Evolutionary conservation across 2,797 vertebrate genomes (phyloP), one percentile per base, ranked within the genome.

Genomic region (Silurus aristotelis): DNA sequence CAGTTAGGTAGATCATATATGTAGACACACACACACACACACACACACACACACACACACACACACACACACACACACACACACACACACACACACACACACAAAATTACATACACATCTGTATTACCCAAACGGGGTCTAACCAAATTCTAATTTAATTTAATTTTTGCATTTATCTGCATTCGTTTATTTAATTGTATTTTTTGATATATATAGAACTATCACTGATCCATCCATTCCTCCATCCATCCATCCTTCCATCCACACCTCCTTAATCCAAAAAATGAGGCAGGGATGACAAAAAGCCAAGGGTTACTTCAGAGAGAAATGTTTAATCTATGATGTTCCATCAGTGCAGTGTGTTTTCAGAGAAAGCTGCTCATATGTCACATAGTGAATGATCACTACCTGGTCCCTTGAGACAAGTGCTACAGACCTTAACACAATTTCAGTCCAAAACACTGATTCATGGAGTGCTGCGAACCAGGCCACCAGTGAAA

Each of bases 391-490:
- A 70, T 83, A 83, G 87, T 91, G 87, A 75, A 85, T 77, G 83
- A 88, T 85, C 87, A 89, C 86, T 87, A 89, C 87, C 80, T 43
- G 78, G 89, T 88, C 90, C 87, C 88, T 63, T 6, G 88, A 90
- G 91, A 92, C 89, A 87, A 56, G 82, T 84, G 76, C 86, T 86
- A 85, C 87, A 86, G 83, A 84, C 83, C 43, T 58, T 91, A 88
- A 94, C 92, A 89, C 81, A 89, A 94, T 94, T 92, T 92, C 82
- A 66, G 12, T 55, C 60, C 66, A 72, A 92, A 92, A 91, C 90
- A 89, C 90, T 84, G 67, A 93, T 92, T 93, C 89, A 93, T 91
- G 77, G 86, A 87, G 83, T 20, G 5, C 70, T 87, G 66, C 86
- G 86, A 90, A 85, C 86, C 66, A 75, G 25, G 31, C 22, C 61